These are phyloP conservation scores for Epizoanthus scotinus DNA, from an alignment of 92 coral and sea anemone species.

Conservation along the genomic window DNA sequence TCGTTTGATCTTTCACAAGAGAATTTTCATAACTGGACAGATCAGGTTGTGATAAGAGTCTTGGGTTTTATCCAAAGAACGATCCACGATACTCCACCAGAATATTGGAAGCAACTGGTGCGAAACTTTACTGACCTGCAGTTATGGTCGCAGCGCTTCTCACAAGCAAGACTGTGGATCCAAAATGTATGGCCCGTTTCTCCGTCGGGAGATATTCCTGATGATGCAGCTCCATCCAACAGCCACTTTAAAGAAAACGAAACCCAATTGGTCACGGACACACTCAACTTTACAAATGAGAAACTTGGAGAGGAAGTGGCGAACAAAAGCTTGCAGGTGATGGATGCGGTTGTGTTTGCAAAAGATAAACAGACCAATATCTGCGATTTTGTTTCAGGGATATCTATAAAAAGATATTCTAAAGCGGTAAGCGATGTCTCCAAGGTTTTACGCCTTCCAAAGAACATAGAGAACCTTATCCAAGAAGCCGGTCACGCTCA, in stretches of 20 bases:
- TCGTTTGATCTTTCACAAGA: not conserved
- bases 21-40: constrained; percentile 7
- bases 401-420: not conserved
- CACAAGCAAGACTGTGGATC: not conserved
- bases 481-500: constrained; percentile 5
- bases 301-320: not conserved
- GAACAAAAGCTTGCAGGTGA: not conserved
- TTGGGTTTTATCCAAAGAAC: not conserved
- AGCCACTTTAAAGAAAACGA: not conserved
- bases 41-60: not conserved
- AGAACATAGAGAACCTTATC: not conserved
- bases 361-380: not conserved
- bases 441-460: not conserved
- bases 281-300: not conserved
- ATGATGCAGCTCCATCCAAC: not conserved
- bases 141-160: not conserved
- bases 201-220: not conserved
- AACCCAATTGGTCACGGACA: not conserved
- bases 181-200: not conserved
- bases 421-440: not conserved
- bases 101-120: not conserved
- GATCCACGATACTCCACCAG: not conserved
- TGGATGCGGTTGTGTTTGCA: not conserved
- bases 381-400: not conserved
- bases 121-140: not conserved